These are phyloP conservation scores for Camelus dromedarius DNA, from an alignment of 2,113 vertebrate genomes.

Conservation along the genomic window DNA sequence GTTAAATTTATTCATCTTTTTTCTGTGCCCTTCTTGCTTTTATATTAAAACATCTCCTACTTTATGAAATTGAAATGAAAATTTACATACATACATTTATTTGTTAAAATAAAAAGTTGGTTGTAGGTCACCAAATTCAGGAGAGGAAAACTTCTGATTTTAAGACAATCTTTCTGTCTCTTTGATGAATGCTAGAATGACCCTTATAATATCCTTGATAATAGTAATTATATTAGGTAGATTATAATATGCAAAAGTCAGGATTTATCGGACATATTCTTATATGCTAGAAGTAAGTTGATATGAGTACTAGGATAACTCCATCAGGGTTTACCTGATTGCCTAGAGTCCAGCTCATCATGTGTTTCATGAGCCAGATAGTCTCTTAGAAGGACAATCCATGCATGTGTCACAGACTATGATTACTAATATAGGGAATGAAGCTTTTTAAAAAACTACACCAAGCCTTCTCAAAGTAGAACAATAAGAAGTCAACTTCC, in stretches of 20 bases:
- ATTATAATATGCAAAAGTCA: background rate
- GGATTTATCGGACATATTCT: background rate
- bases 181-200: background rate
- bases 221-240: background rate
- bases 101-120: background rate
- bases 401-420: background rate
- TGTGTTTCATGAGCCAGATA: background rate
- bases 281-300: background rate
- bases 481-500: background rate
- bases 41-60: background rate
- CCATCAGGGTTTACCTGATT: background rate
- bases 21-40: background rate
- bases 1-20: background rate
- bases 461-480: background rate
- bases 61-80: conserved; percentile 19
- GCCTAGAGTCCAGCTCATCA: background rate
- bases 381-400: background rate
- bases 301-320: background rate
- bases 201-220: background rate
- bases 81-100: background rate
- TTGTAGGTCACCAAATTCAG: background rate
- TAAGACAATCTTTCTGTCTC: background rate
- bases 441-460: background rate
- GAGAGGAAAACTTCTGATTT: background rate
- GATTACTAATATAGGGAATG: background rate